Evolutionary conservation across 2,113 vertebrate genomes (phyloP).

Genomic region (Nettapus auritus): DNA sequence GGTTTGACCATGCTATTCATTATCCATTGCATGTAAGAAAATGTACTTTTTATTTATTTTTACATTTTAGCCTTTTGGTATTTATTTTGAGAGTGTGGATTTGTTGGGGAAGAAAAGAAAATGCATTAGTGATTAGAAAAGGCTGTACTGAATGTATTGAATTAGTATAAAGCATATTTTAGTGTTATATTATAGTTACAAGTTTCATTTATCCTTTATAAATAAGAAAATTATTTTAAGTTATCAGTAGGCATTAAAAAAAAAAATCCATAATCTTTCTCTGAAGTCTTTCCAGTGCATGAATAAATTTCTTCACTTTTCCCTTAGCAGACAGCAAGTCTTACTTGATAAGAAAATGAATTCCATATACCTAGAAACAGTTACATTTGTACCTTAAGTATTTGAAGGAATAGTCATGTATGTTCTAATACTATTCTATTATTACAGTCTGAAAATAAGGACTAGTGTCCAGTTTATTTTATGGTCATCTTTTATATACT

Average conservation of each 20-base stretch:
- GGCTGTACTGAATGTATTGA: neutral
- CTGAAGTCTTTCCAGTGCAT: neutral
- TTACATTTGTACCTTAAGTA: neutral
- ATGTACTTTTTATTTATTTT: slow-evolving; percentile 57
- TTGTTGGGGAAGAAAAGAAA: neutral
- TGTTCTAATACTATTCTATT: neutral
- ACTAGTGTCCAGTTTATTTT: neutral
- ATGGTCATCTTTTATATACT: neutral
- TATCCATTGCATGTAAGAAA: slow-evolving; percentile 83
- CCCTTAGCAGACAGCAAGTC: neutral
- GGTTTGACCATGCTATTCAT: slow-evolving; percentile 79
- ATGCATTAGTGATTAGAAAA: neutral
- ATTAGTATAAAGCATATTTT: neutral
- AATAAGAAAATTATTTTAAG: neutral
- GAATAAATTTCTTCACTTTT: neutral
- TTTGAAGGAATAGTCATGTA: neutral
- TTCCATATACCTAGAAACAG: neutral
- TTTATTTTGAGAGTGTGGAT: slow-evolving; percentile 17
- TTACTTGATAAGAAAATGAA: neutral
- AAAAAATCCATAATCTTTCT: neutral
- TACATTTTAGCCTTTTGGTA: slow-evolving; percentile 38
- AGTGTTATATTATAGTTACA: neutral
- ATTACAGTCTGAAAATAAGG: neutral
- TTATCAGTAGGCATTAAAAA: neutral
- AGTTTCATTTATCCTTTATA: neutral